Evolutionary conservation across 2,797 vertebrate species (phyloP).

Genomic region (Pipistrellus pipistrellus): DNA sequence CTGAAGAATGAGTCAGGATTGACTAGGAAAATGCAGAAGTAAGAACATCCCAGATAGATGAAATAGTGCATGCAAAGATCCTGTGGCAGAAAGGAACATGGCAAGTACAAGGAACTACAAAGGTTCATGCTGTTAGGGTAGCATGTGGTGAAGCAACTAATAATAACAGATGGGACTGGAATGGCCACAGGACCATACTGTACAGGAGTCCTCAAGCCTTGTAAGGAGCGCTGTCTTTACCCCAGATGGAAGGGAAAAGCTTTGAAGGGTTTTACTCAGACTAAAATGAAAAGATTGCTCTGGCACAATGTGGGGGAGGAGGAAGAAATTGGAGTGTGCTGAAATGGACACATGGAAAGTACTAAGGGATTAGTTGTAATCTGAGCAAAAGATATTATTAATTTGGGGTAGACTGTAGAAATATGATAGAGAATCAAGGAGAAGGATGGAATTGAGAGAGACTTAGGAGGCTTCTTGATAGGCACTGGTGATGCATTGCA

Average conservation of each 20-base stretch:
- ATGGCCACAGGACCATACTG: not conserved
- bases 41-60: not conserved
- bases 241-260: not conserved
- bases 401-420: not conserved
- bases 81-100: not conserved
- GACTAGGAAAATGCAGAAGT: not conserved
- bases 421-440: not conserved
- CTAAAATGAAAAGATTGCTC: not conserved
- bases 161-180: not conserved
- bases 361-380: not conserved
- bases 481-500: not conserved
- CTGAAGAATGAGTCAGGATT: not conserved
- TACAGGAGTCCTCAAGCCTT: not conserved
- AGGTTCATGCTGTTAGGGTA: not conserved
- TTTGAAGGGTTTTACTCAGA: not conserved
- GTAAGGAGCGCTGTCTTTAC: not conserved
- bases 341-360: not conserved
- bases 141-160: not conserved
- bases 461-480: not conserved
- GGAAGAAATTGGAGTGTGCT: not conserved
- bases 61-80: not conserved
- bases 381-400: slow-evolving; percentile 8
- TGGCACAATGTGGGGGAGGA: not conserved
- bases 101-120: not conserved
- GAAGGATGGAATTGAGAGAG: not conserved